Evolutionary conservation across 2,888 invertebrate species (phyloP), one percentile per base, ranked within the genome.

Genomic region (Keiferia lycopersicella): DNA sequence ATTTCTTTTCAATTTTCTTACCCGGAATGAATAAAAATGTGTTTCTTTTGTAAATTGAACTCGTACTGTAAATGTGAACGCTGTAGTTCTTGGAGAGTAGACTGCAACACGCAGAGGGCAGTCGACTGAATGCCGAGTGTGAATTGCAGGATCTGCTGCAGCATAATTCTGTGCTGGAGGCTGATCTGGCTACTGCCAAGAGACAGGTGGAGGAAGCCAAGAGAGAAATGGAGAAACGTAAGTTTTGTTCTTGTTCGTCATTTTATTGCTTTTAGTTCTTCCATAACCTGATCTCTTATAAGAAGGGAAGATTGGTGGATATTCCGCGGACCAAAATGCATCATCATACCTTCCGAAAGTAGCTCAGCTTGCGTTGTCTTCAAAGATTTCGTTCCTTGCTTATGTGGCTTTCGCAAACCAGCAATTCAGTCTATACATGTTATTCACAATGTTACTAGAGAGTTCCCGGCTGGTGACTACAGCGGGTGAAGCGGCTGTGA

Each of bases 101-200:
- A 81, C 88, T 95, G 68, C 93, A 93, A 69, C 94, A 94, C 79
- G 91, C 94, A 53, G 92, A 93, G 64, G 92, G 91, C 66, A 94
- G 95, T 80, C 93, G 94, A 85, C 88, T 94, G 78, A 92, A 88
- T 64, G 88, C 94, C 20, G 94, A 94, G 89, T 83, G 80, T 82
- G 84, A 84, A 81, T 83, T 84, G 67, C 94, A 95, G 86, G 94
- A 94, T 75, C 83, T 95, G 68, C 85, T 94, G 67, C 92, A 94
- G 76, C 94, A 95, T 79, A 95, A 95, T 81, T 93, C 94, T 68
- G 93, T 94, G 66, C 82, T 95, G 58, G 94, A 95, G 74, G 90
- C 90, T 16, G 93, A 93, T 79, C 82, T 94, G 68, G 87, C 84
- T 50, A 90, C 93, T 57, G 79, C 93, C 39, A 92, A 88, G 73